Percentiles rank a stretch among this genome's conserved stretches.
Conservation (phyloP, 1,140 invertebrate species). For the Ceratosolen fusciceps region DNA sequence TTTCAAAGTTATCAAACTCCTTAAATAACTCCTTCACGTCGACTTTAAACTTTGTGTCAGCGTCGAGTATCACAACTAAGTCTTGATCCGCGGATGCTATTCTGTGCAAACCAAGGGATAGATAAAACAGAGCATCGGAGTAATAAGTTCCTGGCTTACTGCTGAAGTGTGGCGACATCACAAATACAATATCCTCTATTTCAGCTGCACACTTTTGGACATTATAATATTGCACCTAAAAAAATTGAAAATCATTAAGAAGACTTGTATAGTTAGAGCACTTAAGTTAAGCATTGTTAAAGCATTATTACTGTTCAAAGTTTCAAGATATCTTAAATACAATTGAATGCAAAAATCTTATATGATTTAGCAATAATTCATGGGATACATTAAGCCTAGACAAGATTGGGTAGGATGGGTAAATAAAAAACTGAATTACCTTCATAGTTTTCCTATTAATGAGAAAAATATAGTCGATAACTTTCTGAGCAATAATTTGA, state of each 20-base stretch:
- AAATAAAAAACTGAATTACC: constrained; percentile 64
- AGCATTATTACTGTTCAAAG: too few relatives aligned
- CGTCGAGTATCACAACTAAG: constrained; percentile 83
- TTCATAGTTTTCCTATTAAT: constrained; percentile 67
- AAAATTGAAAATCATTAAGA: too few relatives aligned
- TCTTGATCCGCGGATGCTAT: constrained; percentile 77
- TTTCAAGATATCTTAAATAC: too few relatives aligned
- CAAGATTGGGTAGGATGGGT: background rate
- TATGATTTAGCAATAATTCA: too few relatives aligned
- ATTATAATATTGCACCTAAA: constrained; percentile 76
- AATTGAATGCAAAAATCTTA: too few relatives aligned
- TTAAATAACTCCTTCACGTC: constrained; percentile 79
- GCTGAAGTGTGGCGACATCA: constrained; percentile 83
- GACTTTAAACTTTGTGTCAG: constrained; percentile 83
- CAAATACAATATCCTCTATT: constrained; percentile 77
- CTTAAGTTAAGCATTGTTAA: too few relatives aligned
- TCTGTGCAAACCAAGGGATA: constrained; percentile 83
- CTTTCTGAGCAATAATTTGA: constrained; percentile 74
- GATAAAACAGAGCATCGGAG: constrained; percentile 85
- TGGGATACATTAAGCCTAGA: too few relatives aligned
- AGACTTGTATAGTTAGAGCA: too few relatives aligned
- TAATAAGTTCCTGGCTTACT: constrained; percentile 86
- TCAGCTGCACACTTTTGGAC: constrained; percentile 75
- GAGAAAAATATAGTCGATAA: constrained; percentile 69
- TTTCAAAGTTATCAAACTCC: constrained; percentile 78